Evolutionary conservation across 2,888 invertebrate species (phyloP), one percentile per base, ranked within the genome.

Genomic region (Ectobius pallidus): DNA sequence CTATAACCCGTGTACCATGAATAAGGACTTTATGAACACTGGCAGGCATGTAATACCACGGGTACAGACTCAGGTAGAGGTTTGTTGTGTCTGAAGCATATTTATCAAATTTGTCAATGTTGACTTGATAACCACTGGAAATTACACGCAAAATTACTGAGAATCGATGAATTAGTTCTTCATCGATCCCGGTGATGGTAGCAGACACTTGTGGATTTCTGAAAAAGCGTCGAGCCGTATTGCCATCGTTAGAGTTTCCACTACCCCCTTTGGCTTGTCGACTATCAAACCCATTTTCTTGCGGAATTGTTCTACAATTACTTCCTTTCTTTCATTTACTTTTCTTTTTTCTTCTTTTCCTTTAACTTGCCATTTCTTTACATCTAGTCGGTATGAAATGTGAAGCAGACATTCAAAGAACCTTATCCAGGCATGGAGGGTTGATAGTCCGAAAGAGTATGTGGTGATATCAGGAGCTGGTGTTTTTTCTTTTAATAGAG

Each of bases 361-460:
- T 6, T 78, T 77, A 34, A 79, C 78, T 77, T 80, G 80, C 80
- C 80, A 81, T 39, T 18, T 42, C 20, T 61, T 58, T 11, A 69
- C 20, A 22, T 52, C 20, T 9, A 69, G 27, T 7, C 20, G 78
- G 73, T 80, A 81, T 11, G 78, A 72, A 25, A 80, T 71, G 71
- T 81, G 78, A 52, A 81, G 69, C 4, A 79, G 74, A 73, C 77
- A 80, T 71, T 81, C 79, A 70, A 79, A 80, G 72, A 78, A 79
- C 20, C 78, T 75, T 16, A 79, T 80, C 79, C 79, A 80, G 3
- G 78, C 77, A 77, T 80, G 79, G 39, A 80, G 74, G 42, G 74
- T 73, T 46, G 79, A 80, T 67, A 79, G 63, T 34, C 78, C 78
- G 71, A 79, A 61, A 11, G 22, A 34, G 14, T 30, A 32, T 1